Evolutionary conservation across 2,888 invertebrate genomes (phyloP).

Genomic region (Andrena bicolor): DNA sequence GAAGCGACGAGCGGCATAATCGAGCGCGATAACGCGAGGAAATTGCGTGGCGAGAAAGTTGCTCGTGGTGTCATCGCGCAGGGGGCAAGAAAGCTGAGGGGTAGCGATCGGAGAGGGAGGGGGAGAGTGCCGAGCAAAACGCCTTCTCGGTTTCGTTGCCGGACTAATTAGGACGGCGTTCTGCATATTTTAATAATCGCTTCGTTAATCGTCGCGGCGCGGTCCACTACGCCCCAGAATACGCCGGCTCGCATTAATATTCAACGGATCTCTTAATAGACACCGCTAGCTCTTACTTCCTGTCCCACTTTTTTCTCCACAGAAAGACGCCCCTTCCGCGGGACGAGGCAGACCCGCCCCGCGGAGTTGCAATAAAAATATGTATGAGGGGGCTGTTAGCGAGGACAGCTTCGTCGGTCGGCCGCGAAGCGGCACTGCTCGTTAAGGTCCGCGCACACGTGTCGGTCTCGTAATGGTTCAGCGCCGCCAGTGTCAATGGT

Average conservation of each 20-base stretch:
- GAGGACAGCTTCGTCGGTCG: slow-evolving; percentile 3
- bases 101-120: neutral
- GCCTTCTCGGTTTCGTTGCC: slow-evolving; percentile 55
- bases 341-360: neutral
- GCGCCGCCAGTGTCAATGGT: no score
- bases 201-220: slow-evolving; percentile 62
- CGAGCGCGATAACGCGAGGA: slow-evolving; percentile 38
- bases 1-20: slow-evolving; percentile 1
- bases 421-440: neutral
- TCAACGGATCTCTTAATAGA: slow-evolving; percentile 70
- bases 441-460: slow-evolving; percentile 4
- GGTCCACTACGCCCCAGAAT: slow-evolving; percentile 45
- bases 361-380: slow-evolving; percentile 29
- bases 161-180: slow-evolving; percentile 64
- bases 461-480: neutral
- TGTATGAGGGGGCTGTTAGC: slow-evolving; percentile 30
- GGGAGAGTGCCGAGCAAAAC: slow-evolving; percentile 24
- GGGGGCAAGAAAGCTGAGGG: slow-evolving; percentile 11
- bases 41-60: slow-evolving; percentile 35
- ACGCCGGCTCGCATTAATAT: slow-evolving; percentile 68
- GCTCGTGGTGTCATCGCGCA: slow-evolving; percentile 9
- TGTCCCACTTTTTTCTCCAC: slow-evolving; percentile 46
- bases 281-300: slow-evolving; percentile 54
- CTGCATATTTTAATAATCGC: slow-evolving; percentile 73
- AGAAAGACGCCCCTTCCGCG: slow-evolving; percentile 2